These are phyloP conservation scores for Stenolophus ochropezus DNA, from an alignment of 2,888 invertebrate genomes.

Conservation along the genomic window DNA sequence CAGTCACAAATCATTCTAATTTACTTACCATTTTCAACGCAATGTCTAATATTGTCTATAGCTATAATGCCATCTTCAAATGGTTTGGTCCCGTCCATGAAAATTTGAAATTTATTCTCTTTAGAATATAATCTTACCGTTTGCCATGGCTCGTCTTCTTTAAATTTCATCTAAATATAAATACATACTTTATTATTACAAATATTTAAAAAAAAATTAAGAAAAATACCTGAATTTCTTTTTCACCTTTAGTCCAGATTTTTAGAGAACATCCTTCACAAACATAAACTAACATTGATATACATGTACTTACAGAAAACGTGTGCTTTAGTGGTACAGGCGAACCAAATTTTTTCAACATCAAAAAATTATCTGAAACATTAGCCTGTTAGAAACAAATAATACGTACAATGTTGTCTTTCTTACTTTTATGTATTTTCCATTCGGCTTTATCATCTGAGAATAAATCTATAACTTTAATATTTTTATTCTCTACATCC, in stretches of 20 bases:
- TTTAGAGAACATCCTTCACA: background rate
- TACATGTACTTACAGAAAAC: background rate
- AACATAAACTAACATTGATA: conserved; percentile 6
- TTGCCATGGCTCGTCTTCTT: background rate
- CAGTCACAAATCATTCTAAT: conserved; percentile 3
- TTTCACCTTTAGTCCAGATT: background rate
- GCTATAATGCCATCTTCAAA: conserved; percentile 48
- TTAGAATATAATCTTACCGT: background rate
- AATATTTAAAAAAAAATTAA: background rate
- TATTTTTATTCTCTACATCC: background rate
- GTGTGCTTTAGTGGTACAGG: background rate
- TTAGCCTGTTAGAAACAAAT: background rate
- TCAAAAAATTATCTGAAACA: conserved; percentile 2
- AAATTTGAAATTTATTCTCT: conserved; percentile 15
- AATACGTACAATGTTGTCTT: no score
- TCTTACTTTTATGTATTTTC: conserved; percentile 65
- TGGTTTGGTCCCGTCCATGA: background rate
- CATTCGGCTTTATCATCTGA: conserved; percentile 55
- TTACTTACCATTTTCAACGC: conserved; percentile 62
- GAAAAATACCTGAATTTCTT: conserved; percentile 8
- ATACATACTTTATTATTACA: background rate
- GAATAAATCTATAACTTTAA: conserved; percentile 1
- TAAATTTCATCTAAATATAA: background rate
- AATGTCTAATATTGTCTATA: conserved; percentile 64
- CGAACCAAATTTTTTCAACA: background rate